Conservation (phyloP, 2,888 invertebrate genomes). For the Salpingus planirostris region DNA sequence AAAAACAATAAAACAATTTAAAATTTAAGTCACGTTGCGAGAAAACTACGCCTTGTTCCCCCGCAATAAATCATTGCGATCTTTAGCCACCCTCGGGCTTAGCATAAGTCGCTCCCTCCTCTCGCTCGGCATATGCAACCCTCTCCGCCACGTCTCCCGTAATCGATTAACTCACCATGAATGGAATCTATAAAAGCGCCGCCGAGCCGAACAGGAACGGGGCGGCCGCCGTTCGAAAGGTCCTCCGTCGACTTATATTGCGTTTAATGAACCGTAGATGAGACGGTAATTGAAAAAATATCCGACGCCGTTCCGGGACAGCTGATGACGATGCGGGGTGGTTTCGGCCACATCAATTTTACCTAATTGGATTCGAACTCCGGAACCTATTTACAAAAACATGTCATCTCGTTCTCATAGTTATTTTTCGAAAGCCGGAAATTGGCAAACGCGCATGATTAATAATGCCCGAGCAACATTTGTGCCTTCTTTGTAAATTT, state of each 20-base stretch:
- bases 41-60: constrained; percentile 33
- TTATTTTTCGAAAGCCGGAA: no score
- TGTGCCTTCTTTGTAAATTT: constrained; percentile 13
- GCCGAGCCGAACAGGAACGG: no score
- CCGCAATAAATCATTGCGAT: constrained; percentile 39
- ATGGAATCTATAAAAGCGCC: constrained; percentile 24
- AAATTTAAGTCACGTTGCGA: constrained; percentile 40
- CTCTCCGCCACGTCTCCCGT: constrained; percentile 10
- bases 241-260: constrained; percentile 14
- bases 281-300: constrained; percentile 16
- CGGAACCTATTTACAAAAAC: no score
- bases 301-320: no score
- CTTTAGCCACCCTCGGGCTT: constrained; percentile 29
- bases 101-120: constrained; percentile 22
- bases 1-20: constrained; percentile 43
- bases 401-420: no score
- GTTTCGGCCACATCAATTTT: no score
- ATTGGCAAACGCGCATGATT: no score
- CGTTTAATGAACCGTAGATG: constrained; percentile 13
- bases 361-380: no score
- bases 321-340: no score
- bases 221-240: constrained; percentile 10
- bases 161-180: constrained; percentile 29
- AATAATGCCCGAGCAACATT: no score
- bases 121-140: constrained; percentile 15